Conservation (phyloP, 1,140 invertebrate species). For the Bombus superbus region DNA sequence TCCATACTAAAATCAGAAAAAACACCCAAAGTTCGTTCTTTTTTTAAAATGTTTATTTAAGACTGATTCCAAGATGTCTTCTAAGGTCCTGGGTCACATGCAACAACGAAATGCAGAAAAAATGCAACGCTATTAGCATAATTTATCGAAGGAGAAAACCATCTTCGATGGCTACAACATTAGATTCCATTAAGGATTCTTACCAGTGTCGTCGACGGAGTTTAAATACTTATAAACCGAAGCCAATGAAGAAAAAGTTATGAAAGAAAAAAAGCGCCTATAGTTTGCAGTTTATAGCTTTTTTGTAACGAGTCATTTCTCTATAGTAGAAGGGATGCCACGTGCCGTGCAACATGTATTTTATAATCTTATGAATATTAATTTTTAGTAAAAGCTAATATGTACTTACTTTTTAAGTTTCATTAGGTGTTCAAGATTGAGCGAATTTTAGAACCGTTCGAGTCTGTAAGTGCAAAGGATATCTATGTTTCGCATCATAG, state of each 20-base stretch:
- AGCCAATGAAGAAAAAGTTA: not conserved
- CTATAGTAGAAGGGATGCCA: no score
- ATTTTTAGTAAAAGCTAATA: not conserved
- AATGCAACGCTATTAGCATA: not conserved
- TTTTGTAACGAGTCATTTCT: no score
- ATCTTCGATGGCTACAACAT: not conserved
- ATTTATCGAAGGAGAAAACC: not conserved
- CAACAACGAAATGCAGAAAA: not conserved
- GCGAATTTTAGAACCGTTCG: not conserved
- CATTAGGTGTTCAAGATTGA: not conserved
- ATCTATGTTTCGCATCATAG: not conserved
- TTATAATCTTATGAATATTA: not conserved
- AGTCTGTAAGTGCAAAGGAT: not conserved
- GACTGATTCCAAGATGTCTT: not conserved
- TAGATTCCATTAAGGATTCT: no score
- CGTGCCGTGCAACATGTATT: not conserved
- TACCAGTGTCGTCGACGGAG: no score
- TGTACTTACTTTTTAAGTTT: not conserved
- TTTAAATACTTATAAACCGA: not conserved
- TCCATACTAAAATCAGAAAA: not conserved
- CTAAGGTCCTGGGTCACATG: not conserved
- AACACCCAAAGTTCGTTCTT: not conserved
- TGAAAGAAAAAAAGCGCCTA: not conserved
- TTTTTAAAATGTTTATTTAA: not conserved
- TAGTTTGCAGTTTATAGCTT: no score